Evolutionary conservation across 1,140 invertebrate genomes (phyloP), one percentile per base, ranked within the genome.

Genomic region (Centruroides vittatus): DNA sequence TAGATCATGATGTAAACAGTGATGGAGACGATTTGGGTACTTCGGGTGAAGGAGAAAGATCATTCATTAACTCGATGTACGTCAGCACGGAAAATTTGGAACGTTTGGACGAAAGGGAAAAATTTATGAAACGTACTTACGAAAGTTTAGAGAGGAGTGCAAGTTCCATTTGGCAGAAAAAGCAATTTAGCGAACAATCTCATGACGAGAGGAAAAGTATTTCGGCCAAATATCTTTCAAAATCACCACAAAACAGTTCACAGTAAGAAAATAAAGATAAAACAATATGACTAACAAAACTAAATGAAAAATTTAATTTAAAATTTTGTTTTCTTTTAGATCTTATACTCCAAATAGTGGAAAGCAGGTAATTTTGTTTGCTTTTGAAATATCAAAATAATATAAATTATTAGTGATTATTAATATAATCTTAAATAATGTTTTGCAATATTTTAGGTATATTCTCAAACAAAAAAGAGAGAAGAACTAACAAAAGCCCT

Each of bases 11-110:
- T 36, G 13, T 86, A 0, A 87, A 92, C 72, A 86, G 85, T 0
- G 86, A 88, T 69, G 72, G 70, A 48, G 74, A 74, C 13, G 70
- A 72, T 41, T 66, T 66, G 6, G 61, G 58, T 0, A 70, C 61
- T 3, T 59, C 66, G 1, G 58, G 53, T 1, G 61, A 60, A 3
- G 48, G 47, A n/a, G 67, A 69, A 34, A 52, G 55, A 13, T 60
- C 54, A n/a, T 55, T 60, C n/a, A 12, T 63, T 12, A 59, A 47
- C 41, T 60, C 59, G 12, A 61, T 67, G 34, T 69, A 63, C 62
- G 65, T 73, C 0, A 88, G 86, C 67, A 86, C 83, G 4, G 87
- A 89, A 72, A 85, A 84, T 36, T 74, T 88, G 47, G 85, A 88
- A 73, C 78, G 80, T 62, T 75, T 85, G 0, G 78, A 78, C 0